Conservation (phyloP, 1,140 invertebrate species). For the Rhyzopertha dominica region DNA sequence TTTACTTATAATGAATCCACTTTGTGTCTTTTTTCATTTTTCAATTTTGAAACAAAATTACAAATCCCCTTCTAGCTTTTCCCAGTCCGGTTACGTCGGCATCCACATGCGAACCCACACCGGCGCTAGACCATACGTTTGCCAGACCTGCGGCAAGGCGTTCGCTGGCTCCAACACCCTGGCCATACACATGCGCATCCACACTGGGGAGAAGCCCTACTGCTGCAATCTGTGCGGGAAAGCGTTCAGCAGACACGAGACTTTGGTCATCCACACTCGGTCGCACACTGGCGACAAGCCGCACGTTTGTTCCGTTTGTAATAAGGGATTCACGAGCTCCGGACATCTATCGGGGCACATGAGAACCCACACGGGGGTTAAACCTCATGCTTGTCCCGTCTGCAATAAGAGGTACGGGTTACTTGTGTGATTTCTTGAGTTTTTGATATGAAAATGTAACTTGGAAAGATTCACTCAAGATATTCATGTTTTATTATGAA, state of each 20-base stretch:
- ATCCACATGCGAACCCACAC: conserved; percentile 53
- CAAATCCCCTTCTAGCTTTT: conserved; percentile 40
- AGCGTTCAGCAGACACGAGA: conserved; percentile 46
- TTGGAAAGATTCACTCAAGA: no score
- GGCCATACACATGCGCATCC: conserved; percentile 54
- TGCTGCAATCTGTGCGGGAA: conserved; percentile 57
- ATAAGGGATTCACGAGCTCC: conserved; percentile 42
- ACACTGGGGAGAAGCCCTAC: conserved; percentile 60
- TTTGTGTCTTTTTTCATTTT: no score
- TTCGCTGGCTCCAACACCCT: conserved; percentile 48
- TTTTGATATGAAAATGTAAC: no score
- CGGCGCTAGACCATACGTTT: conserved; percentile 45
- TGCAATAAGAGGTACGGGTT: conserved; percentile 43
- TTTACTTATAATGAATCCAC: no score
- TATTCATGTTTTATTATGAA: no score
- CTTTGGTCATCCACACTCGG: conserved; percentile 45
- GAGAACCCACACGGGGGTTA: conserved; percentile 40
- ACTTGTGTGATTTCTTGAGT: no score
- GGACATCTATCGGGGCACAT: conserved; percentile 40
- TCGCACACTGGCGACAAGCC: conserved; percentile 48
- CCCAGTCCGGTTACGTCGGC: conserved; percentile 47
- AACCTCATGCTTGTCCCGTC: conserved; percentile 34
- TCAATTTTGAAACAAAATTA: no score
- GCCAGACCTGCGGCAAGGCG: conserved; percentile 46
- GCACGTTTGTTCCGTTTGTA: conserved; percentile 45